Conservation (phyloP, 2,888 invertebrate genomes). For the Drosophila kanekoi region DNA sequence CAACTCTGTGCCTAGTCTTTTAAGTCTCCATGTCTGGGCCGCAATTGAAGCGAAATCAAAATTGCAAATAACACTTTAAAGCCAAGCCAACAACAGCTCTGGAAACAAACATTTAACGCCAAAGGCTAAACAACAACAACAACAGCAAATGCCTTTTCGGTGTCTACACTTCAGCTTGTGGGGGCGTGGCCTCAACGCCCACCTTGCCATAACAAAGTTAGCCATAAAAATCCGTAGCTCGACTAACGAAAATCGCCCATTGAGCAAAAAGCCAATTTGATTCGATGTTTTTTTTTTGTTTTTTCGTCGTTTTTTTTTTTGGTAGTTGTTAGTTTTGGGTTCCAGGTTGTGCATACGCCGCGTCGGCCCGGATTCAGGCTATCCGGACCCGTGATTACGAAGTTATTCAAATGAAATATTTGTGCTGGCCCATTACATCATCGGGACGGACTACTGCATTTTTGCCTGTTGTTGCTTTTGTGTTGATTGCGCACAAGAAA, state of each 20-base stretch:
- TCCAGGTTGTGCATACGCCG: constrained; percentile 66
- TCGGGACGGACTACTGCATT: constrained; percentile 48
- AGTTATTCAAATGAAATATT: constrained; percentile 77
- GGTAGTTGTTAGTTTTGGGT: constrained; percentile 32
- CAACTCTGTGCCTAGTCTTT: constrained; percentile 7
- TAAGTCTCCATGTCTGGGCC: constrained; percentile 1
- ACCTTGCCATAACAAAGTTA: constrained; percentile 60
- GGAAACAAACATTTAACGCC: constrained; percentile 45
- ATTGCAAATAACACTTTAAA: constrained; percentile 54
- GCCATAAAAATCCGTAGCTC: constrained; percentile 65
- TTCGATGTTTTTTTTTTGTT: constrained; percentile 46
- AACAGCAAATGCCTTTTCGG: constrained; percentile 37
- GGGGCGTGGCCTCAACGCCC: constrained; percentile 45
- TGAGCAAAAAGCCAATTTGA: constrained; percentile 71
- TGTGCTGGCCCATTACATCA: constrained; percentile 70
- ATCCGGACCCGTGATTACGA: constrained; percentile 61
- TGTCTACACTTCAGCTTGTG: constrained; percentile 22
- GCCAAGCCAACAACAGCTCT: constrained; percentile 23
- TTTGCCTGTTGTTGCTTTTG: constrained; percentile 19
- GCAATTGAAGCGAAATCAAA: constrained; percentile 49
- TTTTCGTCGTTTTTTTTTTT: not conserved
- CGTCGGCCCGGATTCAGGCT: constrained; percentile 37
- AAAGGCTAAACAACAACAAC: constrained; percentile 36
- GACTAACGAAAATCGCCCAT: constrained; percentile 68
- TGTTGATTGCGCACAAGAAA: constrained; percentile 31